Evolutionary conservation across 2,113 vertebrate genomes (phyloP).

Genomic region (Phaethornis superciliosus): DNA sequence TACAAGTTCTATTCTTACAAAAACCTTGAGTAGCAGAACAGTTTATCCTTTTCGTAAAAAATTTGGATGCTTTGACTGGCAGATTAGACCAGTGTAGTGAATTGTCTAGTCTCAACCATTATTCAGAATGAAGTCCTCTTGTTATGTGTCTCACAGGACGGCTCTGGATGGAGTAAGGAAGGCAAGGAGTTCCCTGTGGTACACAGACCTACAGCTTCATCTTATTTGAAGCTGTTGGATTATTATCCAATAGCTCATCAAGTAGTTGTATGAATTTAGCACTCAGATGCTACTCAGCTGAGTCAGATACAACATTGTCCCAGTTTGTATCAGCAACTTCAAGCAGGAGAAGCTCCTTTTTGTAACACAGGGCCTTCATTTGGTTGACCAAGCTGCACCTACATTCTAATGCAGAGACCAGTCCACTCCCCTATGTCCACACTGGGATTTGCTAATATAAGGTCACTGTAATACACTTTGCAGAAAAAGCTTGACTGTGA

Average conservation of each 20-base stretch:
- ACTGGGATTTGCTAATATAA: constrained; percentile 8
- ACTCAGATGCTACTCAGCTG: neutral
- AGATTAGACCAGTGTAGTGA: neutral
- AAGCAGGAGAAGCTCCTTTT: neutral
- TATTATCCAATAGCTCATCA: neutral
- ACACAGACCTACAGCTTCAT: neutral
- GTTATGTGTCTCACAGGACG: neutral
- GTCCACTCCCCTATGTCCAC: neutral
- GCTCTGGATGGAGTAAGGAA: neutral
- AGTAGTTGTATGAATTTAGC: neutral
- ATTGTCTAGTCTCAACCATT: neutral
- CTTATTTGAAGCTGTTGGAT: neutral
- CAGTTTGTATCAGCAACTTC: neutral
- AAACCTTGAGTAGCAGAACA: neutral
- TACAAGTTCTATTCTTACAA: neutral
- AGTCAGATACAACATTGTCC: fast-evolving
- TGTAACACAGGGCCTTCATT: neutral
- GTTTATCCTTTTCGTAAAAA: neutral
- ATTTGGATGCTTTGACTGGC: neutral
- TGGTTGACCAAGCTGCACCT: neutral
- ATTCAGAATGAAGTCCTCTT: fast-evolving
- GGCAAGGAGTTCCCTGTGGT: neutral
- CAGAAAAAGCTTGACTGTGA: neutral
- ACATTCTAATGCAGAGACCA: neutral
- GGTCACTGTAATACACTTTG: neutral